Evolutionary conservation across 2,888 invertebrate species (phyloP).

Genomic region (Cephonodes hylas): DNA sequence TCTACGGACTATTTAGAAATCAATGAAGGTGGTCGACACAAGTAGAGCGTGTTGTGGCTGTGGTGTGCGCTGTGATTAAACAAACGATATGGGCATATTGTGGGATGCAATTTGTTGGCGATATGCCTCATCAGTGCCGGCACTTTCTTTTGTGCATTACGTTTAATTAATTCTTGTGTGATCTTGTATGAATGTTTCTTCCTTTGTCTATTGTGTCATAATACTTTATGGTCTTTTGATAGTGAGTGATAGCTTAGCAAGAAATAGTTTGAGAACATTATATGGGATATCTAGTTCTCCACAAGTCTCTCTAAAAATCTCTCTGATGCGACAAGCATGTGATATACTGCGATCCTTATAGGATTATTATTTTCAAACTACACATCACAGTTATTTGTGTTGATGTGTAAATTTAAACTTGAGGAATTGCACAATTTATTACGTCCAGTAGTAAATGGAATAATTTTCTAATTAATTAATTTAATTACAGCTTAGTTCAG

Average conservation of each 20-base stretch:
- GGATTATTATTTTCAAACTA: too few relatives aligned
- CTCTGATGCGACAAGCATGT: too few relatives aligned
- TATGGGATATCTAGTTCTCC: too few relatives aligned
- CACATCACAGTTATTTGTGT: too few relatives aligned
- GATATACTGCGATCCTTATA: too few relatives aligned
- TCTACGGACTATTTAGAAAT: constrained; percentile 39
- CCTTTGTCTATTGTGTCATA: not conserved
- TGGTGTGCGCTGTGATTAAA: constrained; percentile 21
- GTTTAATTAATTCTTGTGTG: not conserved
- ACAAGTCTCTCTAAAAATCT: too few relatives aligned
- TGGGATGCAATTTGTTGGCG: constrained; percentile 23
- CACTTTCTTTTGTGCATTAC: constrained; percentile 1
- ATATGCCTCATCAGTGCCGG: constrained; percentile 17
- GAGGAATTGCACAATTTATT: too few relatives aligned
- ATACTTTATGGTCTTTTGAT: not conserved
- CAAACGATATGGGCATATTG: constrained; percentile 12
- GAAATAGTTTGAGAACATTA: too few relatives aligned
- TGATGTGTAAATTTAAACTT: too few relatives aligned
- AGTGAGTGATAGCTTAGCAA: too few relatives aligned
- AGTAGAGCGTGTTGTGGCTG: constrained; percentile 47
- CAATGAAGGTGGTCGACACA: constrained; percentile 35
- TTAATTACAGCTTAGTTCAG: not conserved
- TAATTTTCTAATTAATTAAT: too few relatives aligned
- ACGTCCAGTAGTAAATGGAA: too few relatives aligned
- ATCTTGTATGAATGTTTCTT: not conserved